Conservation (phyloP, 2,113 vertebrate genomes). For the Lophura nycthemera region DNA sequence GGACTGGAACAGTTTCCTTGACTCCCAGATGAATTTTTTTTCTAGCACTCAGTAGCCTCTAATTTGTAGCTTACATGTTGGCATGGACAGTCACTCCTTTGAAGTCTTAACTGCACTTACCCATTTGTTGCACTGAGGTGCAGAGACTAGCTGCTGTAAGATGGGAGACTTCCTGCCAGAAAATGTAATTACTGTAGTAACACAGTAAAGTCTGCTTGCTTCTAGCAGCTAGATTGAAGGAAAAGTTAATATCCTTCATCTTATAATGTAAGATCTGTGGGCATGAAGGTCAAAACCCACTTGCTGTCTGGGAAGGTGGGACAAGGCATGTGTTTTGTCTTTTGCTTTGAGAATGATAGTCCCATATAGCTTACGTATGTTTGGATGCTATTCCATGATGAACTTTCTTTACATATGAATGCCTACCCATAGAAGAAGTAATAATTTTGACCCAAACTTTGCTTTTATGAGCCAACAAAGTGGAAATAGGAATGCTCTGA, state of each 20-base stretch:
- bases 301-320: neutral
- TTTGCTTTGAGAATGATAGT: neutral
- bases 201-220: neutral
- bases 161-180: neutral
- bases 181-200: neutral
- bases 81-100: accelerated
- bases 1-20: neutral
- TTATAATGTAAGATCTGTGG: neutral
- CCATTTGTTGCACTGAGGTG: neutral
- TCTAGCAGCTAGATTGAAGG: neutral
- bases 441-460: neutral
- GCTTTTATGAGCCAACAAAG: neutral
- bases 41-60: neutral
- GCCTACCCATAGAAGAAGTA: accelerated
- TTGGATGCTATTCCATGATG: neutral
- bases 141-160: neutral
- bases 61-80: neutral
- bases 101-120: neutral
- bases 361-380: accelerated
- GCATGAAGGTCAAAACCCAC: too few relatives aligned
- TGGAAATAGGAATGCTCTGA: neutral
- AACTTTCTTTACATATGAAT: too few relatives aligned
- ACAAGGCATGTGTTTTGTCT: neutral
- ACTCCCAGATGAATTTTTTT: neutral
- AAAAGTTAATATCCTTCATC: neutral